Base-by-base conservation (phyloP, 1,140 invertebrate genomes). In the Bombyx mandarina region DNA sequence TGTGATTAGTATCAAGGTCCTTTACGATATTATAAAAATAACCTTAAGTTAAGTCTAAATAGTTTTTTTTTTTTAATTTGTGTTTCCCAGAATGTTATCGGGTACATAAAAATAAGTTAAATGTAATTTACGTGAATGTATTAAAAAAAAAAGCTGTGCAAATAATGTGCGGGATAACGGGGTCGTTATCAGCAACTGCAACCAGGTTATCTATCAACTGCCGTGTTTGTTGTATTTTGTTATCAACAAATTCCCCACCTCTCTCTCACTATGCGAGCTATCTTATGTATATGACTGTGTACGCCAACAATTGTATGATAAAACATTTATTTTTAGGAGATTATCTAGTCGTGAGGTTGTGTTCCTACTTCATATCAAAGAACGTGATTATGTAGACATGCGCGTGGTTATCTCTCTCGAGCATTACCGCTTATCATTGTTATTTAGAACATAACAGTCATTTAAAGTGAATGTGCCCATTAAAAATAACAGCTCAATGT, bases 141-240 rank as follows among this genome's bases (percentile, higher is more conserved):
- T 35, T 35, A 35, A 0, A 35, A 35, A 35, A 35, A 35, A 35
- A 51, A 35, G 50, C 42, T 51, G 26, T 51, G 22, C 50, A 57
- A 71, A 76, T 65, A 67, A 46, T 26, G 57, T 56, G 45, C 53
- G 52, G 56, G 67, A 68, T 67, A 70, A 65, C 66, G 61, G 62
- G 62, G 48, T 51, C 52, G 61, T 79, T 82, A 85, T 82, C 78
- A 77, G 65, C 58, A 60, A 56, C 66, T 66, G 74, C 75, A 82
- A 81, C 77, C 80, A 77, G 78, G 82, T 82, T 83, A 82, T 86
- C 80, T 83, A 82, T 86, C 80, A 73, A 78, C 72, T 80, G 76
- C 69, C 66, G 65, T 80, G 79, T 82, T 82, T 82, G 26, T 35
- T 35, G 78, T 64, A 67, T 65, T 74, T 63, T 58, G 72, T 78